Evolutionary conservation across 2,797 vertebrate genomes (phyloP), one percentile per base, ranked within the genome.

Genomic region (Sparus aurata): DNA sequence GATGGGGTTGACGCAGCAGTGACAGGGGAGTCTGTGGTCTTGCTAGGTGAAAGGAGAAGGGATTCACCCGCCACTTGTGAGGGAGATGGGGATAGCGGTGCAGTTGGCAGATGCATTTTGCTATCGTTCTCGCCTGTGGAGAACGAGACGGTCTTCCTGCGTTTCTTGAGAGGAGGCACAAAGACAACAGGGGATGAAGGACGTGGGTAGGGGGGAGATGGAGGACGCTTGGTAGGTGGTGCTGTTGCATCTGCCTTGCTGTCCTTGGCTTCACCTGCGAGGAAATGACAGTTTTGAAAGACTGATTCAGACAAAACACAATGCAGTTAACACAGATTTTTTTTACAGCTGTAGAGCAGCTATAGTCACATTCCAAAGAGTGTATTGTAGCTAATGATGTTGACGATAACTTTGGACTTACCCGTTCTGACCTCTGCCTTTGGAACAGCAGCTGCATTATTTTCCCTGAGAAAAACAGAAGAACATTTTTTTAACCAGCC

Each of bases 71-170:
- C 20, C 72, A 55, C 1, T 8, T 89, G 92, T 62, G 77, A 90
- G 27, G 81, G 65, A 9, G 90, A 80, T 1, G 80, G 85, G 23
- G 94, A 89, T 0, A 70, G 69, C 0, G 91, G 82, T 0, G 77
- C 87, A 6, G 76, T 1, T 0, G 83, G 68, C 41, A 82, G n/a
- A 10, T 75, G 77, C 0, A 68, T 59, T 62, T 94, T 95, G 73
- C 80, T 61, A 52, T 96, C 94, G 34, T 90, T 94, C 34, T 96
- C 96, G 11, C 93, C 80, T 0, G 95, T 95, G 50, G 96, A 96
- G 88, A 98, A 98, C 0, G 97, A 97, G 66, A 98, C 97, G 0
- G 97, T 98, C 94, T 98, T 98, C 85, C 96, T 94, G 50, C 97
- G 97, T 79, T 98, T 98, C 89, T 97, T 98, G 74, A 97, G 96